Base-by-base conservation (phyloP, 2,888 invertebrate genomes). In the Lampropteryx suffumata region DNA sequence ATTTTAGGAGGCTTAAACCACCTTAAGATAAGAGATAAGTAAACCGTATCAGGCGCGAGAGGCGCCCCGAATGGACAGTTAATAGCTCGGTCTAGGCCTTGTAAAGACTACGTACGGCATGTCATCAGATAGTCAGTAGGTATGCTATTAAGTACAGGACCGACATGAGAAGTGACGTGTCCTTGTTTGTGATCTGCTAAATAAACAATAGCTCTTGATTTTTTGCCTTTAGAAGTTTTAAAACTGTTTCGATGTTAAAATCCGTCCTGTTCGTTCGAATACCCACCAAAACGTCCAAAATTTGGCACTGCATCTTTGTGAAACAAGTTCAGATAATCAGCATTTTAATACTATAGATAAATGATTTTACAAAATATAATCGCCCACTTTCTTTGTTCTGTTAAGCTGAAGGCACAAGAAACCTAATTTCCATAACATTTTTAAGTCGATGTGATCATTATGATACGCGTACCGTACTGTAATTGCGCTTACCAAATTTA, bases 11-110 rank as follows among this genome's bases (percentile, higher is more conserved):
- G 89, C 87, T 88, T 89, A 56, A n/a, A 84, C 67, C 78, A 83
- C 81, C 82, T 84, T 82, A 74, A 85, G 89, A 90, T 90, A 89
- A 88, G 81, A 84, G 89, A 89, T 90, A 90, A 88, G 78, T 81
- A 69, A 66, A 61, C 73, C 67, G 69, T 66, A 67, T 61, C 59
- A 67, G 40, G 47, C 64, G 63, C 69, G 67, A 75, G 78, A 81
- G 75, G 73, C 82, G 68, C 76, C 72, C 70, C 67, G 67, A 69
- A 67, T 72, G 76, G 75, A 76, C 78, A 70, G 53, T 73, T 76
- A 69, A 58, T 45, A 52, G 55, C 39, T 53, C 47, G 36, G 56
- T 42, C 46, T 53, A 55, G 49, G 59, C 49, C 50, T 43, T 52
- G 56, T 59, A 57, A 59, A 53, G 46, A 46, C 53, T 58, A 49